Conservation (phyloP, 2,888 invertebrate species). For the Sinopyrophorus schimmeli region DNA sequence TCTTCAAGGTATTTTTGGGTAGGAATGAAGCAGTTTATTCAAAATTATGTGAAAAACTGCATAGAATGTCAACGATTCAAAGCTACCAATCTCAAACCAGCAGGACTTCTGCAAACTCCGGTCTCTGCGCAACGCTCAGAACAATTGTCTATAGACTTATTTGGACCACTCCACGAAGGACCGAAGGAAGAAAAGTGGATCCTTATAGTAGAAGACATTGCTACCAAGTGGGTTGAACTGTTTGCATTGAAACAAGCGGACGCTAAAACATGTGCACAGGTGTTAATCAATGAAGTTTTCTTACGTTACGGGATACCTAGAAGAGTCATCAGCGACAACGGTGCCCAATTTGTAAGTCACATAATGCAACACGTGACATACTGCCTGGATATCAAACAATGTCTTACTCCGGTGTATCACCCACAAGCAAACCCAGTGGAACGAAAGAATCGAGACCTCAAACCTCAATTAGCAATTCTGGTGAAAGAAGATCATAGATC, state of each 20-base stretch:
- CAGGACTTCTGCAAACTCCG: constrained; percentile 43
- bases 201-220: constrained; percentile 38
- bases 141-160: constrained; percentile 43
- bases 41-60: too few relatives aligned
- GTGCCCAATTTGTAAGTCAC: constrained; percentile 43
- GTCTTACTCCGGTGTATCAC: constrained; percentile 38
- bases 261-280: constrained; percentile 37
- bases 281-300: constrained; percentile 38
- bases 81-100: constrained; percentile 43
- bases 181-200: constrained; percentile 31
- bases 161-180: constrained; percentile 29
- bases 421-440: constrained; percentile 45
- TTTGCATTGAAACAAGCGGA: constrained; percentile 27
- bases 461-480: constrained; percentile 42
- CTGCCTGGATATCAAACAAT: constrained; percentile 39
- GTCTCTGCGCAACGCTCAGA: constrained; percentile 37
- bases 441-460: constrained; percentile 42
- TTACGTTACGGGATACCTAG: constrained; percentile 45
- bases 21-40: too few relatives aligned
- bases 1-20: too few relatives aligned
- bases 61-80: constrained; percentile 43
- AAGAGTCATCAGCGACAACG: constrained; percentile 41
- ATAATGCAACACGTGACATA: constrained; percentile 45
- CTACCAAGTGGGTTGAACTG: constrained; percentile 41
- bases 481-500: constrained; percentile 38